Percentiles rank a stretch among this genome's conserved stretches.
Evolutionary conservation across 2,797 vertebrate genomes (phyloP).

Genomic region (Onychomys torridus): DNA sequence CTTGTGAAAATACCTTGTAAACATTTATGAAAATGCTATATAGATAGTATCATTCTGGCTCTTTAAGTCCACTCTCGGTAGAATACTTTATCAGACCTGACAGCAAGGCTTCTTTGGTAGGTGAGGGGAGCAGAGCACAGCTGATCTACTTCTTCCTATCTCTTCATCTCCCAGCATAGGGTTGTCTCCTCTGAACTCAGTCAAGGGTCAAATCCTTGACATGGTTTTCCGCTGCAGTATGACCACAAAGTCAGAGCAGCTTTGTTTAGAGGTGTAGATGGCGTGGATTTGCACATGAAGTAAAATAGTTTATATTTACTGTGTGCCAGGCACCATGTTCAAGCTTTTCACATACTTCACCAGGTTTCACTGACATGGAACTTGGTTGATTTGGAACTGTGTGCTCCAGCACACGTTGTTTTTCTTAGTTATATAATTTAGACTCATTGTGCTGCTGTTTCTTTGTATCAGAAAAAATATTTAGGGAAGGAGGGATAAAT

Average conservation of each 20-base stretch:
- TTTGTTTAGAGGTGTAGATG: not conserved
- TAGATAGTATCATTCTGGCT: not conserved
- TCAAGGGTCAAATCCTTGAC: not conserved
- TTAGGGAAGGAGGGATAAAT: not conserved
- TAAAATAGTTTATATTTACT: not conserved
- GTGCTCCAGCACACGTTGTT: conserved; percentile 7
- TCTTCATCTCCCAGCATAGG: not conserved
- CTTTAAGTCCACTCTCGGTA: conserved; percentile 4
- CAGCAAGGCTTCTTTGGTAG: not conserved
- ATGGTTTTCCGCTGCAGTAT: not conserved
- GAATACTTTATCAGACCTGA: conserved; percentile 41
- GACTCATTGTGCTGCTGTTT: not conserved
- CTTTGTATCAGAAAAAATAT: conserved; percentile 1
- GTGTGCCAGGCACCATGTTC: not conserved
- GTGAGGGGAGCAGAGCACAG: not conserved
- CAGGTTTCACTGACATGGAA: not conserved
- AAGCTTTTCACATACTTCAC: conserved; percentile 11
- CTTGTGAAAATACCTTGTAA: conserved; percentile 63
- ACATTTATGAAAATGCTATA: conserved; percentile 53
- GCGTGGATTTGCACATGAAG: not conserved
- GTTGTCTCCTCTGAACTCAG: not conserved
- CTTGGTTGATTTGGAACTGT: not conserved
- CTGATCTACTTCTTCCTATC: not conserved
- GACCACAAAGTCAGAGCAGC: conserved; percentile 3
- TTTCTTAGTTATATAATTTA: conserved; percentile 30